These are phyloP conservation scores for Polylopha cassiicola DNA, from an alignment of 2,888 invertebrate genomes.

Conservation along the genomic window DNA sequence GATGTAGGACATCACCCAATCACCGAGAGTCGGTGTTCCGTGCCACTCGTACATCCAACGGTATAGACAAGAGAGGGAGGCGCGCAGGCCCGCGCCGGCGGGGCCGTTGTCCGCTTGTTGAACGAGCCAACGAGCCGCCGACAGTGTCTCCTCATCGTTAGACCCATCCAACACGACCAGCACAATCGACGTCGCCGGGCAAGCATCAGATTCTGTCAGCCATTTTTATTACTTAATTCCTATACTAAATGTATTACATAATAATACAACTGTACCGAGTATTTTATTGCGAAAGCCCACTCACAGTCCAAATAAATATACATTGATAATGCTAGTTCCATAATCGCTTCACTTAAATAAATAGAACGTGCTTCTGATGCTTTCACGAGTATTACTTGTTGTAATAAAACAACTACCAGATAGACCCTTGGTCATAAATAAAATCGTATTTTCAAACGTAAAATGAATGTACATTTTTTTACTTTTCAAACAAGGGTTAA, in stretches of 20 bases:
- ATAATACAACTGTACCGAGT: no score
- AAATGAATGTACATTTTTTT: no score
- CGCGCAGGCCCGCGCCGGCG: slow-evolving; percentile 74
- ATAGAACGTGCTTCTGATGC: no score
- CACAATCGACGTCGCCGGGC: slow-evolving; percentile 78
- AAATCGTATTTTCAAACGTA: no score
- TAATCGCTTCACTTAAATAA: no score
- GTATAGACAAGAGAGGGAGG: slow-evolving; percentile 80
- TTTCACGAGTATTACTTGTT: no score
- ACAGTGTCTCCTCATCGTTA: slow-evolving; percentile 42
- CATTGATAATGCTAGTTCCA: no score
- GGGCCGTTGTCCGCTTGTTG: slow-evolving; percentile 58
- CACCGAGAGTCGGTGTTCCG: slow-evolving; percentile 79
- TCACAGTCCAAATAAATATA: no score
- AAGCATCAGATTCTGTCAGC: slow-evolving; percentile 60
- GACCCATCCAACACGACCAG: slow-evolving; percentile 74
- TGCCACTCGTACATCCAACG: slow-evolving; percentile 82
- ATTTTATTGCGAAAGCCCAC: no score
- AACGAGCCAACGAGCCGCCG: slow-evolving; percentile 58
- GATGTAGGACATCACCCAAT: slow-evolving; percentile 82
- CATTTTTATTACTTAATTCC: not conserved
- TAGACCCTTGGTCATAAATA: no score
- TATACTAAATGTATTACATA: slow-evolving; percentile 1
- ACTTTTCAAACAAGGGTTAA: no score
- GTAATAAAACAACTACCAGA: no score